Conservation (phyloP, 1,140 invertebrate genomes). For the Achroia grisella region DNA sequence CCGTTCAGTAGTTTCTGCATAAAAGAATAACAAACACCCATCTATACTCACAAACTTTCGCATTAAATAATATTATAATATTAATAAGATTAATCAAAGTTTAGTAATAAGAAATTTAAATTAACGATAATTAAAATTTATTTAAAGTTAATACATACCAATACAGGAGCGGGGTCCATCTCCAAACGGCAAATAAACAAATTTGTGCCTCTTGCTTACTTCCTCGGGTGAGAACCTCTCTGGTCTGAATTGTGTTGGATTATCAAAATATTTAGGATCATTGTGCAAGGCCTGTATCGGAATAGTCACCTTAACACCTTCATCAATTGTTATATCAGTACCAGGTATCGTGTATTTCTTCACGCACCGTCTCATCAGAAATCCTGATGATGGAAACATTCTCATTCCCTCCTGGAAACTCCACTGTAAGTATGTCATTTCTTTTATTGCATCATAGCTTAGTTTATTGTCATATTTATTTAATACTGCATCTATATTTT, state of each 20-base stretch:
- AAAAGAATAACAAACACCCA: no score
- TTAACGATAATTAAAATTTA: not conserved
- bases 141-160: slow-evolving; percentile 18
- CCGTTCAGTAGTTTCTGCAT: no score
- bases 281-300: slow-evolving; percentile 69
- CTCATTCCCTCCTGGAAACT: slow-evolving; percentile 34
- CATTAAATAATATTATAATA: not conserved
- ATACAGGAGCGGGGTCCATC: slow-evolving; percentile 42
- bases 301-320: slow-evolving; percentile 43
- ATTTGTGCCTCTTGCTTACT: slow-evolving; percentile 40
- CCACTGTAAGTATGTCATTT: slow-evolving; percentile 72
- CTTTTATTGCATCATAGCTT: slow-evolving; percentile 70
- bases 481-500: slow-evolving; percentile 8
- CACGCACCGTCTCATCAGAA: slow-evolving; percentile 49
- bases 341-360: slow-evolving; percentile 58
- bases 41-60: no score
- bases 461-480: slow-evolving; percentile 9
- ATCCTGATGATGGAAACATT: slow-evolving; percentile 52
- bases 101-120: not conserved
- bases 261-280: slow-evolving; percentile 70
- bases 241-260: slow-evolving; percentile 74
- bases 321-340: slow-evolving; percentile 44
- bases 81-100: no score
- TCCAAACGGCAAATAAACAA: slow-evolving; percentile 45
- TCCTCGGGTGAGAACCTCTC: slow-evolving; percentile 71